Evolutionary conservation across 2,113 vertebrate species (phyloP).

Genomic region (Ictalurus furcatus): DNA sequence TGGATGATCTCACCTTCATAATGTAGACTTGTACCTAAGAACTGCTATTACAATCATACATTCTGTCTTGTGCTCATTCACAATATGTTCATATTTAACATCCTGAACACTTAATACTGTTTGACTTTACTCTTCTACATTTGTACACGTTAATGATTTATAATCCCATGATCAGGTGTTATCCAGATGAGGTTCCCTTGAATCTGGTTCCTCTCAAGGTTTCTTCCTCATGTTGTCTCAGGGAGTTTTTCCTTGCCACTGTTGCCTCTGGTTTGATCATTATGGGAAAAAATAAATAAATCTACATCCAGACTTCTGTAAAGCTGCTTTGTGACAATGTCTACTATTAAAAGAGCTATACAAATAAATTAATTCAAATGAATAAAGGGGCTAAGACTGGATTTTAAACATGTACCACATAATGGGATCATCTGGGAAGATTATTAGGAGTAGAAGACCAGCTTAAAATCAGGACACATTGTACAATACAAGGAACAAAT

Average conservation of each 20-base stretch:
- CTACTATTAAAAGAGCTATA: not conserved
- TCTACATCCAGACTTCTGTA: not conserved
- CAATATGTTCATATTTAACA: not conserved
- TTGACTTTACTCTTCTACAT: not conserved
- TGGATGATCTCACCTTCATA: not conserved
- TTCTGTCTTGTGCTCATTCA: not conserved
- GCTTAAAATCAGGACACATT: not conserved
- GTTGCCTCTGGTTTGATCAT: not conserved
- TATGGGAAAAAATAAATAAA: not conserved
- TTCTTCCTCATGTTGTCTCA: not conserved
- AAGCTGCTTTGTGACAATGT: not conserved
- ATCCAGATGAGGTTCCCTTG: not conserved
- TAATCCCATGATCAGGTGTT: not conserved
- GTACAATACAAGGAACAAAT: not conserved
- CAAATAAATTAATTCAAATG: not conserved
- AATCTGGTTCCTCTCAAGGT: not conserved
- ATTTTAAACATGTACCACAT: not conserved
- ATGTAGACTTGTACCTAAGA: not conserved
- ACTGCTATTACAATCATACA: not conserved
- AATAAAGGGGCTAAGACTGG: not conserved
- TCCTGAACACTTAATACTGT: not conserved
- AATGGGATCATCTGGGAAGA: not conserved
- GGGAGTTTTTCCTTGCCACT: not conserved
- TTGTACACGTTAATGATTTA: not conserved
- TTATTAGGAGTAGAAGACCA: not conserved